These are phyloP conservation scores for Cheilosia urbana DNA, from an alignment of 2,888 invertebrate species.

Conservation along the genomic window DNA sequence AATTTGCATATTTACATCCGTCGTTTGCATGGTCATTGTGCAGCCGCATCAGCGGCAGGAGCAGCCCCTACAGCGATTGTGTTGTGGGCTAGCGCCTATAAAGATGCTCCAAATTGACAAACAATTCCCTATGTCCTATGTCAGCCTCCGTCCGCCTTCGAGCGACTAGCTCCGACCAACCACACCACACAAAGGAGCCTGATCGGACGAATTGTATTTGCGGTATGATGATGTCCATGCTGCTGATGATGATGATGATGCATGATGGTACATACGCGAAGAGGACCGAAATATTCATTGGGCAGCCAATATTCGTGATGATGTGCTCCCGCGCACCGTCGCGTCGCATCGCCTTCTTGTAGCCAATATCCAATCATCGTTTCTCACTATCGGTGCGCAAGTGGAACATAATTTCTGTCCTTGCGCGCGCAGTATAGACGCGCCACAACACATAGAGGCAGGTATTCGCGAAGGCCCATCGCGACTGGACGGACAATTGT, in stretches of 20 bases:
- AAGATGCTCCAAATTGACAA: constrained; percentile 76
- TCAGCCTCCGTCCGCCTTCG: constrained; percentile 56
- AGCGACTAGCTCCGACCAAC: constrained; percentile 3
- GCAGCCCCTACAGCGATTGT: constrained; percentile 59
- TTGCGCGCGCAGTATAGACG: constrained; percentile 15
- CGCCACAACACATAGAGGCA: neutral
- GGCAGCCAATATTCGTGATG: constrained; percentile 76
- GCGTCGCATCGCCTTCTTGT: constrained; percentile 33
- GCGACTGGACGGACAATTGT: constrained; percentile 68
- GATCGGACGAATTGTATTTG: constrained; percentile 67
- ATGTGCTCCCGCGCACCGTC: constrained; percentile 53
- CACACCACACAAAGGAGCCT: constrained; percentile 25
- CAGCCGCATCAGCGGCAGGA: constrained; percentile 19
- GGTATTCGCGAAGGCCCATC: constrained; percentile 38
- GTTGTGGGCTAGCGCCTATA: constrained; percentile 76
- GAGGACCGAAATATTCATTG: constrained; percentile 73
- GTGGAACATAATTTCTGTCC: constrained; percentile 73
- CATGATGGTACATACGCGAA: constrained; percentile 58
- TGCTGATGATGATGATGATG: constrained; percentile 71
- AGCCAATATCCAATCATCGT: constrained; percentile 72
- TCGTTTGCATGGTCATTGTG: constrained; percentile 75
- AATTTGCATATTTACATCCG: constrained; percentile 75
- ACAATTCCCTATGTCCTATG: constrained; percentile 71
- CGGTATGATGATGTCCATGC: constrained; percentile 68
- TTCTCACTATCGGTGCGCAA: constrained; percentile 74